Evolutionary conservation across 2,113 vertebrate genomes (phyloP).

Genomic region (Esox niger): DNA sequence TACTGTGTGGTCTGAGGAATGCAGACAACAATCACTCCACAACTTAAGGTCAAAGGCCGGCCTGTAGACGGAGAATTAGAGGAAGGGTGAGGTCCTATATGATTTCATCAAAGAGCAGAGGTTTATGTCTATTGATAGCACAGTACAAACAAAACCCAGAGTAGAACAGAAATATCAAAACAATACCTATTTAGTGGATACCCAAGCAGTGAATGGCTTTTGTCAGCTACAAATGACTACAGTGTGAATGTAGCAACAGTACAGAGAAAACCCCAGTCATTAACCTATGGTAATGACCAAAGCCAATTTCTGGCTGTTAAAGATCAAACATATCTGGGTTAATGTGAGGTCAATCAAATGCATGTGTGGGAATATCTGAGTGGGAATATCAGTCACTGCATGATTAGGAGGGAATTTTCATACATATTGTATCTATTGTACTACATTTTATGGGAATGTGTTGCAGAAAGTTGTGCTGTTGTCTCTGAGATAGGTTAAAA

Average conservation of each 20-base stretch:
- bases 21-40: constrained; percentile 26
- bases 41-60: constrained; percentile 44
- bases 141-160: constrained; percentile 61
- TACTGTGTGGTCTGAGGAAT: constrained; percentile 29
- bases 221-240: constrained; percentile 66
- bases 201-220: constrained; percentile 61
- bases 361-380: constrained; percentile 63
- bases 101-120: constrained; percentile 55
- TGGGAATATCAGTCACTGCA: constrained; percentile 53
- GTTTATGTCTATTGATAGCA: constrained; percentile 58
- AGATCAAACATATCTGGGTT: constrained; percentile 75
- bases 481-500: neutral
- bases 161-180: constrained; percentile 66
- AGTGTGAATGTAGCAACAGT: constrained; percentile 60
- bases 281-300: constrained; percentile 75
- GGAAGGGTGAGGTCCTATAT: constrained; percentile 65
- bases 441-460: constrained; percentile 23
- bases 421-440: constrained; percentile 48
- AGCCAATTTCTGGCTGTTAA: constrained; percentile 74
- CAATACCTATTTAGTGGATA: constrained; percentile 66
- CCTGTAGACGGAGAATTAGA: constrained; percentile 58
- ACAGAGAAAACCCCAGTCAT: constrained; percentile 72
- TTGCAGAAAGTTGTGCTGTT: neutral
- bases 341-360: constrained; percentile 72
- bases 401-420: constrained; percentile 42